phyloP scores from a whole-genome alignment of 2,113 vertebrate species.

The Esox niger region DNA sequence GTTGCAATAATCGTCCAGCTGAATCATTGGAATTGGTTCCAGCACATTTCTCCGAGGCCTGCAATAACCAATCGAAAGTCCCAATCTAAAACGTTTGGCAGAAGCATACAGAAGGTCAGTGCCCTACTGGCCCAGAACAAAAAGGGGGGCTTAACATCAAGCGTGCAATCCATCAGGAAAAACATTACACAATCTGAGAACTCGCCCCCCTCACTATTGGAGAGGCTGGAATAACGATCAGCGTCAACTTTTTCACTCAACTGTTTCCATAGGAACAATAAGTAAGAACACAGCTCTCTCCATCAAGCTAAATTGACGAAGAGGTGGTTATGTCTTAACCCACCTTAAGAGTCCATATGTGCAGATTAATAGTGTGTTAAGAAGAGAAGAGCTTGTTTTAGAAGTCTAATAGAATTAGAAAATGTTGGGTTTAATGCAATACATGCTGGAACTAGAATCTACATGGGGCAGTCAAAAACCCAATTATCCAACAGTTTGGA shows the following conservation, averaged over 20 bases:
- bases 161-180: conserved; percentile 21
- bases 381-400: too few species aligned
- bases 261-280: conserved; percentile 71
- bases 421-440: too few species aligned
- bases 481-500: too few species aligned
- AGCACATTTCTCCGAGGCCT: conserved; percentile 30
- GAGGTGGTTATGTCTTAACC: conserved; percentile 12
- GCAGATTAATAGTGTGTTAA: not conserved
- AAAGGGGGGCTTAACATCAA: conserved; percentile 25
- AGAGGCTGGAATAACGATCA: conserved; percentile 49
- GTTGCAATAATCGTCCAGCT: conserved; percentile 45
- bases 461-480: too few species aligned
- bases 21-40: conserved; percentile 37
- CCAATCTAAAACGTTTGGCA: conserved; percentile 20
- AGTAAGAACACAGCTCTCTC: conserved; percentile 36
- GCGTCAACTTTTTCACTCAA: conserved; percentile 52
- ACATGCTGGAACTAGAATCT: too few species aligned
- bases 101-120: conserved; percentile 10
- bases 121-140: conserved; percentile 22
- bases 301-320: conserved; percentile 42
- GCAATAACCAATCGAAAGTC: not conserved
- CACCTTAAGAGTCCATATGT: not conserved
- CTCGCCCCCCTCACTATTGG: conserved; percentile 19
- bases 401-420: too few species aligned
- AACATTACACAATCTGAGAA: conserved; percentile 25